Evolutionary conservation across 2,888 invertebrate genomes (phyloP), one percentile per base, ranked within the genome.

Genomic region (Panorpa germanica): DNA sequence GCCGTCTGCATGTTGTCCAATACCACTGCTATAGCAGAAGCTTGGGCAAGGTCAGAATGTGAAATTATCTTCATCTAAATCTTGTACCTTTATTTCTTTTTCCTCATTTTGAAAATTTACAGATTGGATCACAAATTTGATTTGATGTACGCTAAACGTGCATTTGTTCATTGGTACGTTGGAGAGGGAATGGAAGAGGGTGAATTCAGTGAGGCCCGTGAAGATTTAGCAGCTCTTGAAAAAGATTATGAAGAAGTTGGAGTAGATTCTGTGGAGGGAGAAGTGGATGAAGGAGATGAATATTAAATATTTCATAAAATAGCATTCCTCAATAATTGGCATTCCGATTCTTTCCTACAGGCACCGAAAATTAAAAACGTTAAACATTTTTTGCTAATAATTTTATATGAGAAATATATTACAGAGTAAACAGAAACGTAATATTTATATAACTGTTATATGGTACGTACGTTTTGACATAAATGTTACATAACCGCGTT

Each of bases 1-100:
- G 90, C 91, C 9, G 90, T 93, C 6, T 93, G 93, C 65, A 93
- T 93, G 91, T 57, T 93, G 52, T 86, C 86, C 45, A 93, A 93
- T 56, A 93, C 90, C 27, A 93, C 91, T 2, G 90, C 91, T 39
- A 91, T 93, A 46, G 90, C 88, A 4, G 90, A 91, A 51, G 91
- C 91, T 17, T 93, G 91, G 91, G 88, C 86, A 31, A 70, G 81
- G 55, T 67, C 64, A 25, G 62, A 19, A 32, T 25, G 7, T 14
- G 12, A 5, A 8, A 11, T 13, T 26, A 14, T 26, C 17, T 11
- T 9, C 17, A 26, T n/a, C 10, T n/a, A 26, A 15, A 11, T 11
- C 7, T 26, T 26, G 10, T 26, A 26, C 5, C 14, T 11, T 10
- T 8, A 30, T 7, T 28, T 28, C 22, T 5, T 14, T 28, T 10